A percentile compares a stretch with the other conserved stretches of the same genome.
Evolutionary conservation across 2,797 vertebrate species (phyloP).

Genomic region (Muscicapa comitata): DNA sequence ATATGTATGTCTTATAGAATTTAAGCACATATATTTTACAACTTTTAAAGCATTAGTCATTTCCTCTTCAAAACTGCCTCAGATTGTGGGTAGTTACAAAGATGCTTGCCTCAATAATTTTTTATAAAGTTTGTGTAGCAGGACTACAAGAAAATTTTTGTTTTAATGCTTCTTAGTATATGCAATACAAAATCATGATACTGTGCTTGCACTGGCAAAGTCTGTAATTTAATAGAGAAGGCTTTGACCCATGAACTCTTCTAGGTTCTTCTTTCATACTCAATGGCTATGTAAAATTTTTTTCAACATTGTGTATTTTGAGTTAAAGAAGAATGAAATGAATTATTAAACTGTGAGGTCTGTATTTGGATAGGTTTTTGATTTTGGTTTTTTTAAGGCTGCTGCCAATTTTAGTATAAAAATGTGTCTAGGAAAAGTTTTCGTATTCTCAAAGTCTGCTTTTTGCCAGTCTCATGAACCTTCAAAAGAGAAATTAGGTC

Average conservation of each 20-base stretch:
- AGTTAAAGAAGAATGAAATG: neutral
- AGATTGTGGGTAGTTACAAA: neutral
- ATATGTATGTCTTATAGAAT: neutral
- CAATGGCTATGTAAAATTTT: neutral
- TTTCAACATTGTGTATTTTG: neutral
- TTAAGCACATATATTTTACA: neutral
- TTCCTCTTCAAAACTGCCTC: neutral
- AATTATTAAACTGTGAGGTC: neutral
- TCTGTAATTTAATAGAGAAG: neutral
- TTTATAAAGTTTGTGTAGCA: neutral
- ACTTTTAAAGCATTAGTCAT: neutral
- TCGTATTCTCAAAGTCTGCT: neutral
- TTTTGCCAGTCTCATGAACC: neutral
- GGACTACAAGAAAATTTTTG: neutral
- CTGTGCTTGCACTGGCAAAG: neutral
- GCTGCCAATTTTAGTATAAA: neutral
- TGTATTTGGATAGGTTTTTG: neutral
- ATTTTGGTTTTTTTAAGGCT: neutral
- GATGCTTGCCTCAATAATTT: accelerated
- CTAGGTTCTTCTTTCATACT: neutral
- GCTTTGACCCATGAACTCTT: neutral
- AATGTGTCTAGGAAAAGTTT: neutral
- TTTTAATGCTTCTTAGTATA: neutral
- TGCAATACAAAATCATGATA: neutral
- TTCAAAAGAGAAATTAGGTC: neutral